Percentiles rank a stretch among this genome's conserved stretches.
These are phyloP conservation scores for Petroica traversi DNA, from an alignment of 2,113 vertebrate genomes.

Conservation along the genomic window DNA sequence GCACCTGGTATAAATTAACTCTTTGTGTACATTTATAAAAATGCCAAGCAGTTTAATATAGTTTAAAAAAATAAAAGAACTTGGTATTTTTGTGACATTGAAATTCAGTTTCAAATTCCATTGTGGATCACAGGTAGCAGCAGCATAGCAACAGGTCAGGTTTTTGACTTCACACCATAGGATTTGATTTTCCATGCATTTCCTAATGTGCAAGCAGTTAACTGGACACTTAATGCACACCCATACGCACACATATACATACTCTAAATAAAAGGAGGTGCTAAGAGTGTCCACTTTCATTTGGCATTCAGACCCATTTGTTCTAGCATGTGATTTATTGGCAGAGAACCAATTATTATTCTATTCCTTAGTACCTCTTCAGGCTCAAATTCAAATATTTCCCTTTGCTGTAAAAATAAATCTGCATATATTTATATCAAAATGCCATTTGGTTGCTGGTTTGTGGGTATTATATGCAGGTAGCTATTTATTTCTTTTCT, in stretches of 20 bases:
- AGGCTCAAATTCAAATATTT: neutral
- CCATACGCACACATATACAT: rapidly evolving
- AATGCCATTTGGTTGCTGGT: neutral
- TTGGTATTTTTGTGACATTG: neutral
- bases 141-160: neutral
- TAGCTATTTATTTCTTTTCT: neutral
- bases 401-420: neutral
- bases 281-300: neutral
- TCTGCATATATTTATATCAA: neutral
- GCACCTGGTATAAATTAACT: neutral
- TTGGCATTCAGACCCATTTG: neutral
- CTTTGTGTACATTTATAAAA: neutral
- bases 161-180: neutral
- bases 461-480: neutral
- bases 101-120: neutral
- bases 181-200: neutral
- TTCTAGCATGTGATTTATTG: neutral
- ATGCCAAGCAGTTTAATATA: neutral
- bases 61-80: rapidly evolving
- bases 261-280: neutral
- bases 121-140: neutral
- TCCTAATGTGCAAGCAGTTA: neutral
- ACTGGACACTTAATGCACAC: neutral
- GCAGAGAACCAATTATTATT: neutral
- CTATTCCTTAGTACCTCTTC: neutral